Base-by-base conservation (phyloP, 2,888 invertebrate genomes). In the Diadegma fenestrale region DNA sequence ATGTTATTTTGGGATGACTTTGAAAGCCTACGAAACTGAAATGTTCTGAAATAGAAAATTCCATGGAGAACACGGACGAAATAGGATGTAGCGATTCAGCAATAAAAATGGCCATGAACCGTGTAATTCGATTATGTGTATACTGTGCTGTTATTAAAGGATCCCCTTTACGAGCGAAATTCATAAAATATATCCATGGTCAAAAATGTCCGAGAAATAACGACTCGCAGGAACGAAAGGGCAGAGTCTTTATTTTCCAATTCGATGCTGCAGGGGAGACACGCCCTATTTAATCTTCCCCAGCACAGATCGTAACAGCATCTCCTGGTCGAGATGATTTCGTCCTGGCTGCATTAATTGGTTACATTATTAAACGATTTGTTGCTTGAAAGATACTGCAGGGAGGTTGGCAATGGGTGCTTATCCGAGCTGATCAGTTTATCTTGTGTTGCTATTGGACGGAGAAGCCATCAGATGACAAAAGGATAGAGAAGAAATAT, bases 331-430 rank as follows among this genome's bases (percentile, higher is more conserved):
- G 37, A 26, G n/a, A 26, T 72, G n/a, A 26, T 30, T 71, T 51
- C 33, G 8, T 41, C n/a, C n/a, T 2, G 6, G 14, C 71, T 30
- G 26, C 22, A 64, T 76, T 51, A 79, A 79, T 84, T 54, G 22
- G 22, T 17, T 64, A n/a, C n/a, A 76, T 80, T 76, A 80, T 45
- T 69, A 66, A 71, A 19, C 58, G 43, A 58, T 84, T 71, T 54
- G 64, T 71, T 64, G 45, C 64, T 22, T 54, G 58, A 64, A 45
- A 26, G 48, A 54, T 17, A 73, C 37, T 30, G 33, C 61, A n/a
- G 43, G n/a, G 26, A 26, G 58, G 10, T 54, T 54, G 41, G 22
- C 22, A 0, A 14, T n/a, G 1, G 12, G 17, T 41, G 17, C 68
- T 61, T 30, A 64, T 22, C 64, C 8, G 19, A 33, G 8, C 48